Evolutionary conservation across 1,140 invertebrate genomes (phyloP), one percentile per base, ranked within the genome.

Genomic region (Contarinia nasturtii): DNA sequence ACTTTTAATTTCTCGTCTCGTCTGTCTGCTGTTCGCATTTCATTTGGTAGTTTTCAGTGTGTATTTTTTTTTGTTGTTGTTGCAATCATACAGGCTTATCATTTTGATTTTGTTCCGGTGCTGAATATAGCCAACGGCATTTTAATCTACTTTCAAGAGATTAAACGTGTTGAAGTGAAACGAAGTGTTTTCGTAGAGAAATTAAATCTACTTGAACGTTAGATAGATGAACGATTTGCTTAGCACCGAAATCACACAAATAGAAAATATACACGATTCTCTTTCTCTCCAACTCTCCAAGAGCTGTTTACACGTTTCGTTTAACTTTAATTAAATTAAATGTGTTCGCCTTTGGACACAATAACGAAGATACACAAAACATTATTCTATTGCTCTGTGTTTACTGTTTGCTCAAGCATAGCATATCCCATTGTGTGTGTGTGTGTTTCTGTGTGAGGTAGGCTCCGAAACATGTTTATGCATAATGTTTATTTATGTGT

Each of bases 11-110:
- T 27, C 27, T 27, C 27, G 4, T 27, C 27, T 49, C 19, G 33
- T 45, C 14, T 19, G 22, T 37, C 33, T 51, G 17, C 44, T 33
- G 33, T 27, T 47, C 27, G n/a, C 10, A 27, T 27, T 27, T 27
- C 27, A 5, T 10, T 27, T 10, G 3, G 4, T 27, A 3, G 3
- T 10, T 27, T 10, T 27, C 27, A 5, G 4, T 27, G 4, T 27
- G 4, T 27, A 3, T 27, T 10, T 27, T 8, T 37, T 20, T 20
- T 8, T 49, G 33, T 36, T 44, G 42, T 33, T 45, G 15, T 45
- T 7, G 14, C 17, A 22, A 8, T 37, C 40, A 37, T 44, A 42
- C 44, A 49, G 36, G 49, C 41, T 44, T 44, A 33, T 48, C 20
- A 42, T 36, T 42, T 44, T 44, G 11, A 44, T 20, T 5, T 20